These are phyloP conservation scores for Rhinogobio ventralis DNA, from an alignment of 2,797 vertebrate genomes.

Conservation along the genomic window DNA sequence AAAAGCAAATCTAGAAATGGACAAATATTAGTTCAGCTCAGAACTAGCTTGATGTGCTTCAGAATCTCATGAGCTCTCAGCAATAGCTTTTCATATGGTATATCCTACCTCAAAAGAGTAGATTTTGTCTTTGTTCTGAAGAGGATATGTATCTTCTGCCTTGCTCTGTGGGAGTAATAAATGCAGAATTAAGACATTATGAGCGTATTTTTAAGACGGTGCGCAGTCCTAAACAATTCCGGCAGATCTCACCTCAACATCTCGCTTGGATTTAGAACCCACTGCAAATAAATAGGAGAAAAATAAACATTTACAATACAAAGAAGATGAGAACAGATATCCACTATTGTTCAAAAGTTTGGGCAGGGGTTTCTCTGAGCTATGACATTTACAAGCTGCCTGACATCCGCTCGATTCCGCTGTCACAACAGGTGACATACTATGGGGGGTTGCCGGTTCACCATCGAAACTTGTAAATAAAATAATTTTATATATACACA, in stretches of 20 bases:
- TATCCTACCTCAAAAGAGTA: constrained; percentile 63
- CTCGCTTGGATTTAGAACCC: constrained; percentile 42
- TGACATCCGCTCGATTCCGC: too few species aligned
- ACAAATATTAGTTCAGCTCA: not conserved
- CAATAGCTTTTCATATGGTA: not conserved
- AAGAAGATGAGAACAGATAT: not conserved
- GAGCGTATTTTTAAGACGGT: not conserved
- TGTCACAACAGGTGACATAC: too few species aligned
- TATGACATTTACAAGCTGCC: too few species aligned
- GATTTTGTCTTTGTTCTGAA: constrained; percentile 37
- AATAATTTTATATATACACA: not conserved
- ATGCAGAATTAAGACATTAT: not conserved
- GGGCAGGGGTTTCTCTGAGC: not conserved
- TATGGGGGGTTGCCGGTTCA: too few species aligned
- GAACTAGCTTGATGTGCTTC: not conserved
- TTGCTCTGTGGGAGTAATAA: constrained; percentile 41
- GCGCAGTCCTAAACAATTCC: not conserved
- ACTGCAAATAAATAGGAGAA: constrained; percentile 32
- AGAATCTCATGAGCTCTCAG: not conserved
- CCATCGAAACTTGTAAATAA: not conserved
- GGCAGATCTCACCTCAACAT: constrained; percentile 55
- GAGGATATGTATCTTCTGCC: constrained; percentile 52
- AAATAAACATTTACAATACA: constrained; percentile 8
- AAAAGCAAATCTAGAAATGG: not conserved
- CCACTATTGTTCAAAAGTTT: not conserved